Percentiles rank a stretch among this genome's conserved stretches.
Conservation (phyloP, 2,113 vertebrate species). For the Chroicocephalus ridibundus region DNA sequence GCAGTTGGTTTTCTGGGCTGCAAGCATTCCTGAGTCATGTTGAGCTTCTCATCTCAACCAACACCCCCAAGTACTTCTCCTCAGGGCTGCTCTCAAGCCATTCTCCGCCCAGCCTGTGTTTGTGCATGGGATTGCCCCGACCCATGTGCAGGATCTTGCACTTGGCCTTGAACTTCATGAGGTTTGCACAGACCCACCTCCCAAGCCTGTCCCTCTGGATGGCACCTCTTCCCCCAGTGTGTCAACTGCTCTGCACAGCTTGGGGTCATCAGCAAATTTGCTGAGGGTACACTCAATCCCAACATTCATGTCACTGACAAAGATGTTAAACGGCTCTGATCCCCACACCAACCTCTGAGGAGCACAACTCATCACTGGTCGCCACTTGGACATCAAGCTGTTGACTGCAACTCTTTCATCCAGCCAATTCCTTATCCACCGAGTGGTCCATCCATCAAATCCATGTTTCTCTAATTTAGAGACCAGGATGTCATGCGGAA, state of each 20-base stretch:
- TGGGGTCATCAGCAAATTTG: background rate
- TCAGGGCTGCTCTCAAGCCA: background rate
- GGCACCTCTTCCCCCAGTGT: background rate
- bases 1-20: background rate
- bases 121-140: background rate
- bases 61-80: background rate
- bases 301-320: background rate
- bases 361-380: background rate
- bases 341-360: background rate
- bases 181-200: background rate
- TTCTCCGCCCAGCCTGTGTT: background rate
- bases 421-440: background rate
- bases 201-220: background rate
- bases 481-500: background rate
- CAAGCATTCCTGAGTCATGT: background rate
- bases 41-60: background rate
- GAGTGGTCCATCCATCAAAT: background rate
- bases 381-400: background rate
- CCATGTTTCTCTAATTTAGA: background rate
- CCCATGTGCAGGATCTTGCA: background rate
- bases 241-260: background rate
- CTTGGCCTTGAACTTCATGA: background rate
- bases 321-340: background rate
- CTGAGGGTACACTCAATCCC: background rate
- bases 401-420: background rate